Evolutionary conservation across 2,888 invertebrate species (phyloP), one percentile per base, ranked within the genome.

Genomic region (Lasius fuliginosus): DNA sequence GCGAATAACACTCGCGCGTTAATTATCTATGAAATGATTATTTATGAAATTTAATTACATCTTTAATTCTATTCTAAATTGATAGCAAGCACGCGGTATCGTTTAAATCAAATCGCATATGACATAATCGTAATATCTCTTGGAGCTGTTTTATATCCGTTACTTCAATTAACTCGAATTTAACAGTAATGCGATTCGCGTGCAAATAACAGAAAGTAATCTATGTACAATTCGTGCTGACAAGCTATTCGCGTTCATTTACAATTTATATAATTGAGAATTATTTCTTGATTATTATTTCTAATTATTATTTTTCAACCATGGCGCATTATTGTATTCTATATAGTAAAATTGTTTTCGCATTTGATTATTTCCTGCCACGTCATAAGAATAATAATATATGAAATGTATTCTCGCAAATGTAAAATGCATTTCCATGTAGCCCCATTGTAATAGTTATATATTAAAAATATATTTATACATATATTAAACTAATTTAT

Each of bases 131-230:
- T 79, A 68, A 67, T 68, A 33, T 30, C 68, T 23, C 6, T 56
- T 12, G 27, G 30, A 77, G 27, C 33, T 58, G 69, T 58, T 79
- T 60, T 69, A 69, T 60, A 46, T 69, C 5, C 12, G 33, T 79
- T 69, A 79, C 18, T 30, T 46, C 42, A 79, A 60, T 69, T 79
- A 69, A 79, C 46, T 60, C 58, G 42, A 58, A 4, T 46, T 79
- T 23, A 36, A 79, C 23, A 33, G 33, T 79, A 79, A 69, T 33
- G 60, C 33, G 46, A 69, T 79, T 79, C 33, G 42, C 23, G n/a
- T 33, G 58, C 58, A 40, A 56, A 77, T 77, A 67, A 60, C 69
- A 60, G 58, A 69, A 69, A 79, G 79, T 69, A 68, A 79, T 79
- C 42, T 58, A 46, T 58, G 53, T n/a, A 8, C n/a, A 68, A 69